Evolutionary conservation across 2,888 invertebrate genomes (phyloP).

Genomic region (Cheilosia soror): DNA sequence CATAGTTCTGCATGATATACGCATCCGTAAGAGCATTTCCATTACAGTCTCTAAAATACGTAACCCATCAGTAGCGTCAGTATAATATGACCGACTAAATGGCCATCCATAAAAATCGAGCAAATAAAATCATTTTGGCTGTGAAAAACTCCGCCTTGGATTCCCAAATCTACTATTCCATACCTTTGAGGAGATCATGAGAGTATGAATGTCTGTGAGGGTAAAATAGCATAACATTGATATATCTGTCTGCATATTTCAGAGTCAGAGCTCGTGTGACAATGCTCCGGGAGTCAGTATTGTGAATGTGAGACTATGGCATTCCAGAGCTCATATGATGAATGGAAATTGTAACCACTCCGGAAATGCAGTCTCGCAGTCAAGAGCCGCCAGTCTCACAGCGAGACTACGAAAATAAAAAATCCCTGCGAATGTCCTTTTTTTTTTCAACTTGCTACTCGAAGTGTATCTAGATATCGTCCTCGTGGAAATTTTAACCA

Average conservation of each 20-base stretch:
- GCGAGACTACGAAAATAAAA: constrained; percentile 12
- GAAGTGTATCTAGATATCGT: constrained; percentile 10
- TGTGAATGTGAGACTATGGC: constrained; percentile 32
- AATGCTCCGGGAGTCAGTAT: constrained; percentile 30
- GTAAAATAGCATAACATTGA: constrained; percentile 44
- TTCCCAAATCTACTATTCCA: constrained; percentile 20
- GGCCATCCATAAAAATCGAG: not conserved
- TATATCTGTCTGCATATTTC: constrained; percentile 61
- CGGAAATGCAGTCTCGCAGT: constrained; percentile 50
- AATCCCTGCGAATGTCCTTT: constrained; percentile 5
- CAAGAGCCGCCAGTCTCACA: constrained; percentile 34
- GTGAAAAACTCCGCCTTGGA: constrained; percentile 48
- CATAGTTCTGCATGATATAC: too few species aligned
- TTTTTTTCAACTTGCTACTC: not conserved
- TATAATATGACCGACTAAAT: too few species aligned
- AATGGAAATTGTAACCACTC: constrained; percentile 58
- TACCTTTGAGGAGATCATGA: constrained; percentile 14
- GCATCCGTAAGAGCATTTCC: too few species aligned
- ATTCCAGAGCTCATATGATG: constrained; percentile 62
- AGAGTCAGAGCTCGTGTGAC: constrained; percentile 36
- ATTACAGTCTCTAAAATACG: too few species aligned
- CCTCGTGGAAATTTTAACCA: not conserved
- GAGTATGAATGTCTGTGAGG: constrained; percentile 28
- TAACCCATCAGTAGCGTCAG: too few species aligned
- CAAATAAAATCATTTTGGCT: constrained; percentile 17